Evolutionary conservation across 2,888 invertebrate genomes (phyloP).

Genomic region (Xiphydria camelus): DNA sequence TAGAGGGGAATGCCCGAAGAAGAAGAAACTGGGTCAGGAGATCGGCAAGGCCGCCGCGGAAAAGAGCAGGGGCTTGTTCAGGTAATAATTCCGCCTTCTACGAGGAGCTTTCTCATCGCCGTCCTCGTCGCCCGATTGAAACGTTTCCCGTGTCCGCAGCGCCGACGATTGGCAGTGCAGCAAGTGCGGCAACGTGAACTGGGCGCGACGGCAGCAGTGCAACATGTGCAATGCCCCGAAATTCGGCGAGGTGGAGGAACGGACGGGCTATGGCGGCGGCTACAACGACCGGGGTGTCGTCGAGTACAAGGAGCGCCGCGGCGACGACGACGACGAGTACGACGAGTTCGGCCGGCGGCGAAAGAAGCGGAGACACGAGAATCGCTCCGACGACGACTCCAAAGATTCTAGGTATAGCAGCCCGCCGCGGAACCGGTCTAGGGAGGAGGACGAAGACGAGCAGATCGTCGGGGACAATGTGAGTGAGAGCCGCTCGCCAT

Average conservation of each 20-base stretch:
- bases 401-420: slow-evolving; percentile 50
- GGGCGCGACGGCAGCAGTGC: slow-evolving; percentile 94
- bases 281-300: slow-evolving; percentile 96
- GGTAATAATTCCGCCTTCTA: no score
- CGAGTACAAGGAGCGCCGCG: slow-evolving; percentile 87
- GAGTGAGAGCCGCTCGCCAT: slow-evolving; percentile 9
- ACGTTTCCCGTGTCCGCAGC: no score
- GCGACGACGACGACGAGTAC: slow-evolving; percentile 90
- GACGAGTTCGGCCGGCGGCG: slow-evolving; percentile 82
- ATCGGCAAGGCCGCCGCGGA: slow-evolving; percentile 98
- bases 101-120: no score
- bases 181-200: slow-evolving; percentile 99
- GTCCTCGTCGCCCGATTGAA: no score
- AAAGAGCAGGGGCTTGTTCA: slow-evolving; percentile 90
- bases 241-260: slow-evolving; percentile 88
- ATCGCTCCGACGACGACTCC: slow-evolving; percentile 54
- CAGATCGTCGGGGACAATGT: slow-evolving; percentile 37
- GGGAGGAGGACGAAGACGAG: slow-evolving; percentile 37
- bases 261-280: slow-evolving; percentile 83
- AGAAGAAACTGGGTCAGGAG: slow-evolving; percentile 90
- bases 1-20: slow-evolving; percentile 61
- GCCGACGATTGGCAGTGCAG: slow-evolving; percentile 99
- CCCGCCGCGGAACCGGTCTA: slow-evolving; percentile 43
- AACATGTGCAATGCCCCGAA: slow-evolving; percentile 99
- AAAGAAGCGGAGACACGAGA: slow-evolving; percentile 64